A percentile compares a stretch with the other conserved stretches of the same genome.
These are phyloP conservation scores for Phymanthus crucifer DNA, from an alignment of 92 coral and sea anemone species.

Conservation along the genomic window DNA sequence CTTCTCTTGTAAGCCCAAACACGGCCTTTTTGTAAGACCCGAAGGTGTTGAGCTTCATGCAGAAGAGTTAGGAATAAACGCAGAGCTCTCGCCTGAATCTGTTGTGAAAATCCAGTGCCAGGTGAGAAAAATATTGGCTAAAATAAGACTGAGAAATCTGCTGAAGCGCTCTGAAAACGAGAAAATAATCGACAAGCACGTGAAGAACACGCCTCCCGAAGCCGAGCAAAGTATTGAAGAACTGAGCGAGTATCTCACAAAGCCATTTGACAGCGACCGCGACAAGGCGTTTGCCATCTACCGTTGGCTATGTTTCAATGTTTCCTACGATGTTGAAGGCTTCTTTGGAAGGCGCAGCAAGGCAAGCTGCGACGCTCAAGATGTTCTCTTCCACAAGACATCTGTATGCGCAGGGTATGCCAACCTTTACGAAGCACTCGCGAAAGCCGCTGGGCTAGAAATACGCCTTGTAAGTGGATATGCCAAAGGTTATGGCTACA, in stretches of 20 bases:
- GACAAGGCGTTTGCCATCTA: conserved; percentile 78
- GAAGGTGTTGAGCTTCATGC: conserved; percentile 55
- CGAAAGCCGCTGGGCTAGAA: conserved; percentile 54
- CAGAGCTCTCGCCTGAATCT: conserved; percentile 56
- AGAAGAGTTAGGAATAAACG: conserved; percentile 11
- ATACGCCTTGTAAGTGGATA: conserved; percentile 46
- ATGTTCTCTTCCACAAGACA: conserved; percentile 38
- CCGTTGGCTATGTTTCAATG: conserved; percentile 73
- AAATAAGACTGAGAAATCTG: conserved; percentile 60
- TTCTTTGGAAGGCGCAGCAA: conserved; percentile 59
- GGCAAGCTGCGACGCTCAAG: conserved; percentile 36
- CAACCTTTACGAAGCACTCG: conserved; percentile 58
- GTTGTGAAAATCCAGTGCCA: conserved; percentile 53
- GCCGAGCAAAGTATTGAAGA: conserved; percentile 55
- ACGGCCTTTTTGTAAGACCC: conserved; percentile 71
- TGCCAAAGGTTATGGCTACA: conserved; percentile 60
- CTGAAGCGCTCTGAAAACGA: conserved; percentile 65
- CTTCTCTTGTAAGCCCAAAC: conserved; percentile 64
- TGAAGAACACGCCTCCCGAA: conserved; percentile 50
- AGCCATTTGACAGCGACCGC: conserved; percentile 48
- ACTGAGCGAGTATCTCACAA: conserved; percentile 73
- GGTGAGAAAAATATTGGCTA: conserved; percentile 53
- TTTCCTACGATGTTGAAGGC: conserved; percentile 73
- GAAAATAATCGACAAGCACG: conserved; percentile 61
- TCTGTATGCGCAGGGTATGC: conserved; percentile 71